Evolutionary conservation across 2,888 invertebrate species (phyloP).

Genomic region (Notocelia uddmanniana): DNA sequence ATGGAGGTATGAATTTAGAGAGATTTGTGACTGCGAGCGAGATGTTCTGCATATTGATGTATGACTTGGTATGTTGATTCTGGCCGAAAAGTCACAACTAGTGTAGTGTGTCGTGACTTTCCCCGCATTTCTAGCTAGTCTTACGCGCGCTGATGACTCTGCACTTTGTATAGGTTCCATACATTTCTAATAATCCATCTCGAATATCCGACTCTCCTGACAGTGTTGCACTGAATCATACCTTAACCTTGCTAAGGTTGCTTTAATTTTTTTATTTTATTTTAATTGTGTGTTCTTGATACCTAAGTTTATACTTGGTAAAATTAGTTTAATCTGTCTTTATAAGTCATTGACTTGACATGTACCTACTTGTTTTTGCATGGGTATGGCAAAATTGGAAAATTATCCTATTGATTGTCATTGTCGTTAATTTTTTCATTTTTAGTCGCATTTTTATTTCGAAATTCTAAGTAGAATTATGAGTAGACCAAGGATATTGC

Average conservation of each 20-base stretch:
- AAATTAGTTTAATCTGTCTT: conserved; percentile 34
- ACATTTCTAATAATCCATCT: not conserved
- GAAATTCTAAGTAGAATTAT: not conserved
- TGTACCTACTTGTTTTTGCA: not conserved
- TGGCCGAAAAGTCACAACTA: too few relatives aligned
- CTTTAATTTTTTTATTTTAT: conserved; percentile 47
- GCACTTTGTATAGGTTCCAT: not conserved
- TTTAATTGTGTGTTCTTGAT: conserved; percentile 26
- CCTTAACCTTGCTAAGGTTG: conserved; percentile 46
- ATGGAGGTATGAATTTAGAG: too few relatives aligned
- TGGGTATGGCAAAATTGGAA: not conserved
- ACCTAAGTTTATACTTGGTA: conserved; percentile 28
- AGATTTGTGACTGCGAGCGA: too few relatives aligned
- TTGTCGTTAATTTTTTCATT: not conserved
- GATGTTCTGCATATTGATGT: too few relatives aligned
- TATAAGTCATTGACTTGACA: not conserved
- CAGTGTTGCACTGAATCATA: not conserved
- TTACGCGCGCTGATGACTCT: too few relatives aligned
- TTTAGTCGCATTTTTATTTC: not conserved
- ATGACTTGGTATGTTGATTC: too few relatives aligned
- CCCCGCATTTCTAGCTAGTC: too few relatives aligned
- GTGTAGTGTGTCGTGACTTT: too few relatives aligned
- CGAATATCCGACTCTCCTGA: not conserved
- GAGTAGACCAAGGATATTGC: not conserved
- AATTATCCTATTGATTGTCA: not conserved